Percentiles rank a stretch among this genome's conserved stretches.
These are phyloP conservation scores for Orthonychiurus folsomi DNA, from an alignment of 2,888 invertebrate species.

Conservation along the genomic window DNA sequence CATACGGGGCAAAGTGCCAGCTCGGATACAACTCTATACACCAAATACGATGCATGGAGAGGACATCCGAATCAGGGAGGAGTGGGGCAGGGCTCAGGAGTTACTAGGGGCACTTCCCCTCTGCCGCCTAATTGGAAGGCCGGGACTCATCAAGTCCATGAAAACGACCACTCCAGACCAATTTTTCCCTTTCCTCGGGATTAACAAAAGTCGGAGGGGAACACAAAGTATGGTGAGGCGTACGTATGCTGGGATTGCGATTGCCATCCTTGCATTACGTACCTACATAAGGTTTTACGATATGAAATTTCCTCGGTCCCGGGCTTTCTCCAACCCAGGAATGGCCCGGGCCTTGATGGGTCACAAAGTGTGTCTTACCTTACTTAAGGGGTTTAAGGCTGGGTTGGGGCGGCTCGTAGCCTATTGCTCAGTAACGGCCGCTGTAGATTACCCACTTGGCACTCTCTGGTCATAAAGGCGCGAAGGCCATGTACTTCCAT, in stretches of 20 bases:
- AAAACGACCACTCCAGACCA: conserved; percentile 37
- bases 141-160: conserved; percentile 37
- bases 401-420: not conserved
- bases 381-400: too few relatives aligned
- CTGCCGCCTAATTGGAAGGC: conserved; percentile 37
- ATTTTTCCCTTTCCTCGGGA: conserved; percentile 31
- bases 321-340: not conserved
- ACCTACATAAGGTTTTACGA: not conserved
- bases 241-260: not conserved
- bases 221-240: not conserved
- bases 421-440: too few relatives aligned
- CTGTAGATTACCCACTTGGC: conserved; percentile 19
- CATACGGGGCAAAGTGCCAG: conserved; percentile 15
- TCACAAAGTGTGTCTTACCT: not conserved
- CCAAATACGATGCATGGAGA: too few relatives aligned
- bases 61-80: too few relatives aligned
- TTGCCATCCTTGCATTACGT: not conserved
- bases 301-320: not conserved
- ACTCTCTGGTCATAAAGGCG: conserved; percentile 16
- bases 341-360: not conserved
- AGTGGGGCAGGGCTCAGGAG: too few relatives aligned
- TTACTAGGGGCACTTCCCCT: too few relatives aligned
- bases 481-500: too few relatives aligned
- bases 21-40: not conserved
- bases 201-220: conserved; percentile 23